These are phyloP conservation scores for Aspidoscelis tigris DNA, from an alignment of 2,113 vertebrate species.

Conservation along the genomic window DNA sequence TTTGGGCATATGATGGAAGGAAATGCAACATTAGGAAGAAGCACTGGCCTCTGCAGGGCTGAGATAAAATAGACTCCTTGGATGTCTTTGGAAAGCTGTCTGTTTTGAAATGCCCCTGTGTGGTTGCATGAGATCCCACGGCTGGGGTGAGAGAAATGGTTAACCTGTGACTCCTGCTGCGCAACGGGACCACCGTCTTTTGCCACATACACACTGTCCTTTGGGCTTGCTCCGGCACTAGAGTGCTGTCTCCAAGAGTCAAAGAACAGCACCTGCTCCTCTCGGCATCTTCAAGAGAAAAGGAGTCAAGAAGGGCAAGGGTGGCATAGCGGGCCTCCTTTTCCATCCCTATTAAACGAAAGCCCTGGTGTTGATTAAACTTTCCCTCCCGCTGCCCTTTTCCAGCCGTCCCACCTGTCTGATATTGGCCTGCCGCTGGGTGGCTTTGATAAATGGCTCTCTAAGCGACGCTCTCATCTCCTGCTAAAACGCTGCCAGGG, in stretches of 20 bases:
- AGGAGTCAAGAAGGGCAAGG: too few relatives aligned
- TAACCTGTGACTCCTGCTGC: too few relatives aligned
- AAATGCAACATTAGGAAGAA: too few relatives aligned
- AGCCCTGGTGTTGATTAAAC: slow-evolving; percentile 24
- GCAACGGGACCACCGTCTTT: too few relatives aligned
- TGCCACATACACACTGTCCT: too few relatives aligned
- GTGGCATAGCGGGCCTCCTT: not conserved
- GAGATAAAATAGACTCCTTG: not conserved
- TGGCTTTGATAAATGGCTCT: slow-evolving; percentile 21
- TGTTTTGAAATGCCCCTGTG: too few relatives aligned
- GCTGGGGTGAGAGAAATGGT: not conserved
- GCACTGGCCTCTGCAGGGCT: not conserved
- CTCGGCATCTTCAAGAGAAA: not conserved
- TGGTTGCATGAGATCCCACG: not conserved
- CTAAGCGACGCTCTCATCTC: slow-evolving; percentile 15
- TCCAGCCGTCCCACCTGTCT: slow-evolving; percentile 6
- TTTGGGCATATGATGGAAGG: too few relatives aligned
- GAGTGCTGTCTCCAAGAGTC: not conserved
- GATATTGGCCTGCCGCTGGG: not conserved
- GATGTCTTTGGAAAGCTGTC: not conserved
- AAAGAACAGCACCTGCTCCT: not conserved
- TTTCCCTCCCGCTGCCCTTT: slow-evolving; percentile 22
- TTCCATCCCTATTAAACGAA: not conserved
- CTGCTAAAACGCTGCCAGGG: slow-evolving; percentile 21
- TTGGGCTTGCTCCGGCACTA: not conserved